phyloP scores from a whole-genome alignment of 1,140 invertebrate species.

The Bathynomus jamesi region DNA sequence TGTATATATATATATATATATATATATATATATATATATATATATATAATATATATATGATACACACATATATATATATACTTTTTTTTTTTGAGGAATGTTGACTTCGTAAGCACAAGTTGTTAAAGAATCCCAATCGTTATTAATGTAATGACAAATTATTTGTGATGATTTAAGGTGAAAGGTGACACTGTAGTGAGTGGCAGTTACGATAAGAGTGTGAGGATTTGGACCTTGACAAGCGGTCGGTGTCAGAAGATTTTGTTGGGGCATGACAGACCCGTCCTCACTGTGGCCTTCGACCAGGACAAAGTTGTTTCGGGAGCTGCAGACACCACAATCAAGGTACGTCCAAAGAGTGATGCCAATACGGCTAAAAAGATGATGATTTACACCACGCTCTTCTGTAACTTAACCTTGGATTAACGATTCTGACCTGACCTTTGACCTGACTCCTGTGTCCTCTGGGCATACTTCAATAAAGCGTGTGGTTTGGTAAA shows the following conservation, averaged over 20 bases:
- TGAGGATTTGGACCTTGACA: constrained; percentile 43
- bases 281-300: constrained; percentile 51
- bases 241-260: constrained; percentile 44
- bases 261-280: constrained; percentile 48
- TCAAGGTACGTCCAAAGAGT: constrained; percentile 44
- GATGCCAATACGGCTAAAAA: too few relatives aligned
- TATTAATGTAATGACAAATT: too few relatives aligned
- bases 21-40: constrained; percentile 7
- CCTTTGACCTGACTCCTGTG: too few relatives aligned
- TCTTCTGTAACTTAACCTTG: too few relatives aligned
- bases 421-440: too few relatives aligned
- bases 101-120: too few relatives aligned
- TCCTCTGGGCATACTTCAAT: too few relatives aligned
- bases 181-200: constrained; percentile 48
- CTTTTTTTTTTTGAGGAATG: too few relatives aligned
- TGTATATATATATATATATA: constrained; percentile 12
- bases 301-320: constrained; percentile 48
- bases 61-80: constrained; percentile 11
- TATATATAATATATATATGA: constrained; percentile 9
- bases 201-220: constrained; percentile 42
- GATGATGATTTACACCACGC: too few relatives aligned
- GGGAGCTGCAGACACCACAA: constrained; percentile 50
- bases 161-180: constrained; percentile 44
- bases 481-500: too few relatives aligned
- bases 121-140: too few relatives aligned